Conservation (phyloP, 2,888 invertebrate species). For the Eulithis prunata region DNA sequence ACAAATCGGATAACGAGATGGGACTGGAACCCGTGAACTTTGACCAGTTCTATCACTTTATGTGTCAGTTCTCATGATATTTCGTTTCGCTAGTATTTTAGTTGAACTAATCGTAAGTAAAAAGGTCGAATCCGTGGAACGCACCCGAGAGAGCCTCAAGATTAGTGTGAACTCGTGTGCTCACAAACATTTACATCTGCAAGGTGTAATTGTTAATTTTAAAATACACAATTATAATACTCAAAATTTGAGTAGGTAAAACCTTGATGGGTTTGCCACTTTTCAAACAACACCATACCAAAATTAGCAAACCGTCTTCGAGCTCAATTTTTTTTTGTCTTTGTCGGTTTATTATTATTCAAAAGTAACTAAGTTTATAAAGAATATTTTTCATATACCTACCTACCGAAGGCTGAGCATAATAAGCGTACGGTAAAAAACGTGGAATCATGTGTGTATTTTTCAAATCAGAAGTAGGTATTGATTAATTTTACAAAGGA, state of each 20-base stretch:
- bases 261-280: not conserved
- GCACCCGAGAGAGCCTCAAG: conserved; percentile 62
- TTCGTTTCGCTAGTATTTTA: conserved; percentile 45
- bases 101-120: conserved; percentile 49
- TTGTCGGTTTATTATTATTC: not conserved
- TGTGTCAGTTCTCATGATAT: conserved; percentile 79
- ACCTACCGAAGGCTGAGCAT: too few species aligned
- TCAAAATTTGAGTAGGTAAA: conserved; percentile 38
- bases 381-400: too few species aligned
- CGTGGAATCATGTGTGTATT: not conserved
- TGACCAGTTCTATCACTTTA: conserved; percentile 81
- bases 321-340: conserved; percentile 5
- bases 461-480: too few species aligned
- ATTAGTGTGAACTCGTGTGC: conserved; percentile 51
- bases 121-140: conserved; percentile 56
- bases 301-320: conserved; percentile 6
- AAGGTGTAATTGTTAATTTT: conserved; percentile 40
- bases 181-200: conserved; percentile 41
- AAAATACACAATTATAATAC: conserved; percentile 40
- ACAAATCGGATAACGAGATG: conserved; percentile 68
- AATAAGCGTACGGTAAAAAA: not conserved
- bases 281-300: conserved; percentile 4
- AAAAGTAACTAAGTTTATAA: not conserved
- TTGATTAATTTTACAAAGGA: not conserved
- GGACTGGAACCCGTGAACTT: conserved; percentile 79